Evolutionary conservation across 2,888 invertebrate species (phyloP).

Genomic region (Heliconius erato): DNA sequence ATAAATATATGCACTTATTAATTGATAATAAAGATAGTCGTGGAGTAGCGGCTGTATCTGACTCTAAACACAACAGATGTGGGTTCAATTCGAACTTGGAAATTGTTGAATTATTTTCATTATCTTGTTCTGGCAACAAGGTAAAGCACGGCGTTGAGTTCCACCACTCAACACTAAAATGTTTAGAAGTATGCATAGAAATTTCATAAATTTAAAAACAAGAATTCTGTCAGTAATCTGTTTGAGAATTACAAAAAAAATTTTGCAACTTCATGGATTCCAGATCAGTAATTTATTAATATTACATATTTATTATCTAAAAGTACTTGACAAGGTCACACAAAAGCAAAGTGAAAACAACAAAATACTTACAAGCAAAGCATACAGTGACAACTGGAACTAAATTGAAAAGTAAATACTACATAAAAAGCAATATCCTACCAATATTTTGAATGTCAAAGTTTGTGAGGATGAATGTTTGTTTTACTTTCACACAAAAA

Average conservation of each 20-base stretch:
- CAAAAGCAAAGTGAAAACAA: slow-evolving; percentile 46
- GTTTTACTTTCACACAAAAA: too few relatives aligned
- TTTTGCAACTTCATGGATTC: background rate
- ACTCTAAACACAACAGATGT: background rate
- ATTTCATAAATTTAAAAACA: too few relatives aligned
- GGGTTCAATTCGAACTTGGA: background rate
- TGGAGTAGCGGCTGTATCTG: background rate
- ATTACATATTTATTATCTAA: background rate
- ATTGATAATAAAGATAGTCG: background rate
- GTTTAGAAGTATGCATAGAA: too few relatives aligned
- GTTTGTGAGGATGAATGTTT: too few relatives aligned
- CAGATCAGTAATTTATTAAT: background rate
- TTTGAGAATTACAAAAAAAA: background rate
- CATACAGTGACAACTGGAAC: slow-evolving; percentile 49
- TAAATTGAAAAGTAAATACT: slow-evolving; percentile 17
- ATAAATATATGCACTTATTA: background rate
- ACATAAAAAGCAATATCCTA: background rate
- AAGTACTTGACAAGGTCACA: slow-evolving; percentile 23
- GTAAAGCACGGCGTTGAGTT: too few relatives aligned
- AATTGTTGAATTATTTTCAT: background rate
- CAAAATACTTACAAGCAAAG: slow-evolving; percentile 72
- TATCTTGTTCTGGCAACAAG: background rate
- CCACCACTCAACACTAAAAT: too few relatives aligned
- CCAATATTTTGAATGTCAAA: background rate
- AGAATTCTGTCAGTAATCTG: background rate